Evolutionary conservation across 2,113 vertebrate species (phyloP).

Genomic region (Pitta sordida): DNA sequence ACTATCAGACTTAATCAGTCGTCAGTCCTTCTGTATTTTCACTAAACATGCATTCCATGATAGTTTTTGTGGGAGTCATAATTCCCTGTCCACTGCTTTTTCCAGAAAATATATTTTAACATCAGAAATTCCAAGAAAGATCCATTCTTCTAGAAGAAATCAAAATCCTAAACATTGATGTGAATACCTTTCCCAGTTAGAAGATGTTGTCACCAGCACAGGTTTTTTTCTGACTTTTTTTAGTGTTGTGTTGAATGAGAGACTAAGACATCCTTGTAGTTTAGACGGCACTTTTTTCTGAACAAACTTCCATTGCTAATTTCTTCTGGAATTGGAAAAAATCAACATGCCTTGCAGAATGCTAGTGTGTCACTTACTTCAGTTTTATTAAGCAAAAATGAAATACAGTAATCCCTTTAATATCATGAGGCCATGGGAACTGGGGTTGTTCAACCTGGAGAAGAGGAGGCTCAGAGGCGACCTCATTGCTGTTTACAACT

Average conservation of each 20-base stretch:
- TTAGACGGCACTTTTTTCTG: constrained; percentile 8
- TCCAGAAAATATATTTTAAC: background rate
- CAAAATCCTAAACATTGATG: background rate
- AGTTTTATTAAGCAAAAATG: constrained; percentile 25
- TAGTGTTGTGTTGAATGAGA: constrained; percentile 16
- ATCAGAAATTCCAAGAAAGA: background rate
- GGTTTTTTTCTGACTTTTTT: no score
- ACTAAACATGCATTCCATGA: background rate
- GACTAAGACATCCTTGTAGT: background rate
- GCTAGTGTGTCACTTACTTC: background rate
- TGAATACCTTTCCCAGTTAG: background rate
- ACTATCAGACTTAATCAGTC: background rate
- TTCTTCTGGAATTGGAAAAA: constrained; percentile 49
- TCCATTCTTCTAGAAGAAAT: background rate
- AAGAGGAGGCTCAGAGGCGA: no score
- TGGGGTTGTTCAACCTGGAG: no score
- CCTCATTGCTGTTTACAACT: no score
- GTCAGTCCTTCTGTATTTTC: background rate
- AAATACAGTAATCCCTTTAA: no score
- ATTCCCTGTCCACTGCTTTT: background rate
- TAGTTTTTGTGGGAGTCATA: background rate
- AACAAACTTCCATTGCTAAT: constrained; percentile 9
- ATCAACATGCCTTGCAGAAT: background rate
- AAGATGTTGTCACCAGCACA: background rate
- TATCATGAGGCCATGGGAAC: no score